phyloP scores from a whole-genome alignment of 2,888 invertebrate species.

The Aporophyla lueneburgensis region DNA sequence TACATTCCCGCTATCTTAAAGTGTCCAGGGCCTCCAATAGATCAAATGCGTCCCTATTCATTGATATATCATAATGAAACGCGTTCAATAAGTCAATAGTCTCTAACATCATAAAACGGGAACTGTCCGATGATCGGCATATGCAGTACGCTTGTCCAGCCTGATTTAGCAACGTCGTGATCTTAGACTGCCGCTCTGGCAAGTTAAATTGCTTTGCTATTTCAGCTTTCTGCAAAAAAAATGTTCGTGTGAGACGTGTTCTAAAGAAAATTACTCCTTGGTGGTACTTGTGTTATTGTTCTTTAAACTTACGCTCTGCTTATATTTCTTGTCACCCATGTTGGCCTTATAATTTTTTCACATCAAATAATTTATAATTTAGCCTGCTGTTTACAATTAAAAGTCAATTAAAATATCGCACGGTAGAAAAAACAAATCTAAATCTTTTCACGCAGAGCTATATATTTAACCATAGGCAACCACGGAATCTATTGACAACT shows the following conservation, averaged over 20 bases:
- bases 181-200: slow-evolving; percentile 97
- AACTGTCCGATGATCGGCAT: slow-evolving; percentile 98
- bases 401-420: neutral
- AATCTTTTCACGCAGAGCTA: neutral
- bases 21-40: neutral
- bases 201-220: slow-evolving; percentile 97
- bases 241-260: slow-evolving; percentile 11
- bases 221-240: slow-evolving; percentile 93
- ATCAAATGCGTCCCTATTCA: neutral
- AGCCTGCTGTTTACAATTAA: neutral
- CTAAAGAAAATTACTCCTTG: neutral
- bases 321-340: slow-evolving; percentile 87
- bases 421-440: slow-evolving; percentile 25
- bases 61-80: neutral
- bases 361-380: neutral
- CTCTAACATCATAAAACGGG: slow-evolving; percentile 98
- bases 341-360: slow-evolving; percentile 28
- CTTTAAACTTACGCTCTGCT: slow-evolving; percentile 83
- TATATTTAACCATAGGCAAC: neutral
- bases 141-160: slow-evolving; percentile 98
- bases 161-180: slow-evolving; percentile 96
- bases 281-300: neutral
- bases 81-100: neutral
- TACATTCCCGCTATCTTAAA: neutral
- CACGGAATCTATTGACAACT: too few species aligned